A percentile compares a stretch with the other conserved stretches of the same genome.
phyloP scores from a whole-genome alignment of 2,113 vertebrate genomes.

The Collichthys lucidus region DNA sequence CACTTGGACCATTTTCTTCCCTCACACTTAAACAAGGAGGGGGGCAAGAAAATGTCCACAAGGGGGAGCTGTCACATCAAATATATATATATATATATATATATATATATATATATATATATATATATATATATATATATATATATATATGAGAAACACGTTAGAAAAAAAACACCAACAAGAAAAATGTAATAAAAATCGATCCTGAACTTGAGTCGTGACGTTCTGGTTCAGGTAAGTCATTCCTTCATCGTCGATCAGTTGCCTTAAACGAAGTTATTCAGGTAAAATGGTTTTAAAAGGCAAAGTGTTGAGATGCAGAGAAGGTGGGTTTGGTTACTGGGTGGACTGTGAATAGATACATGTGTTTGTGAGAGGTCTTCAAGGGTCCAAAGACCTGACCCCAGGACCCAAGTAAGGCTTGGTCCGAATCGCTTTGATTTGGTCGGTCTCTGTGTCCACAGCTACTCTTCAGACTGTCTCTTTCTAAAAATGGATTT shows the following conservation, averaged over 20 bases:
- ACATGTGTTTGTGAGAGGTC: neutral
- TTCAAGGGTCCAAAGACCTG: neutral
- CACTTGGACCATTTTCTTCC: neutral
- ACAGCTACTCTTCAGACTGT: neutral
- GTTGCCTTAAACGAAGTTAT: neutral
- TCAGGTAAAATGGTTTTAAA: neutral
- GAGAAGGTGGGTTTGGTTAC: neutral
- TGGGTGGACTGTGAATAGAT: no score
- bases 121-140: neutral
- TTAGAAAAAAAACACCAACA: neutral
- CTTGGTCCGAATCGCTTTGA: neutral
- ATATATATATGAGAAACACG: neutral
- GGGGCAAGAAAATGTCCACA: neutral
- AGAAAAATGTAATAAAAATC: neutral
- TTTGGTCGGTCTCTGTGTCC: neutral
- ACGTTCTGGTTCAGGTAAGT: constrained; percentile 31
- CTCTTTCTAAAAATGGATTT: neutral
- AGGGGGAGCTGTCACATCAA: neutral
- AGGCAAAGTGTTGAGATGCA: neutral
- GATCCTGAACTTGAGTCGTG: constrained; percentile 12
- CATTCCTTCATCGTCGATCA: constrained; percentile 14
- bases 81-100: neutral
- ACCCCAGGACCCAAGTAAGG: neutral
- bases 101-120: neutral
- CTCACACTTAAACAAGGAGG: neutral